These are phyloP conservation scores for Synodontis membranacea DNA, from an alignment of 2,113 vertebrate species.

Conservation along the genomic window DNA sequence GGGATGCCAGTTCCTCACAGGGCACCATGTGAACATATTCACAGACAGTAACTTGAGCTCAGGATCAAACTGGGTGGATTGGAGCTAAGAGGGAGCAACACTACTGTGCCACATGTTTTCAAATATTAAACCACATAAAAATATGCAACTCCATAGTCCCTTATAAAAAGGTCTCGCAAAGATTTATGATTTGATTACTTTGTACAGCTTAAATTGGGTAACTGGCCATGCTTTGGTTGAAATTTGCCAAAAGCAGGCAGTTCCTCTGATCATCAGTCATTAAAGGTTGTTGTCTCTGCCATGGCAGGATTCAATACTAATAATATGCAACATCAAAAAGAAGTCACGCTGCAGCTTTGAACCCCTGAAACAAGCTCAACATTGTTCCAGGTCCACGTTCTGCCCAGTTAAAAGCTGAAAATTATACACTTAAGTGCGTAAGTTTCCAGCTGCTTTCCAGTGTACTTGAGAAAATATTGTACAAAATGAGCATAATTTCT, in stretches of 20 bases:
- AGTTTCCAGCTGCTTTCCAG: neutral
- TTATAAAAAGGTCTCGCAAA: too few relatives aligned
- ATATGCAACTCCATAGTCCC: neutral
- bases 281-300: neutral
- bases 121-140: neutral
- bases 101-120: neutral
- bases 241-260: slow-evolving; percentile 2
- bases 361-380: neutral
- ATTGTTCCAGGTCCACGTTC: slow-evolving; percentile 11
- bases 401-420: neutral
- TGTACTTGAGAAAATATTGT: neutral
- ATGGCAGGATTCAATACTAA: slow-evolving; percentile 27
- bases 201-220: neutral
- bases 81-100: neutral
- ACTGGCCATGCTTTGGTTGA: slow-evolving; percentile 28
- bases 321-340: slow-evolving; percentile 17
- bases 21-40: neutral
- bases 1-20: neutral
- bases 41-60: neutral
- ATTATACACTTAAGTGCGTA: neutral
- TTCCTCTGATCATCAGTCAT: slow-evolving; percentile 15
- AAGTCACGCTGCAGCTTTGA: neutral
- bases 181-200: neutral
- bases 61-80: neutral
- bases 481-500: neutral